phyloP scores from a whole-genome alignment of 2,888 invertebrate genomes.

The Oscheius myriophilus region DNA sequence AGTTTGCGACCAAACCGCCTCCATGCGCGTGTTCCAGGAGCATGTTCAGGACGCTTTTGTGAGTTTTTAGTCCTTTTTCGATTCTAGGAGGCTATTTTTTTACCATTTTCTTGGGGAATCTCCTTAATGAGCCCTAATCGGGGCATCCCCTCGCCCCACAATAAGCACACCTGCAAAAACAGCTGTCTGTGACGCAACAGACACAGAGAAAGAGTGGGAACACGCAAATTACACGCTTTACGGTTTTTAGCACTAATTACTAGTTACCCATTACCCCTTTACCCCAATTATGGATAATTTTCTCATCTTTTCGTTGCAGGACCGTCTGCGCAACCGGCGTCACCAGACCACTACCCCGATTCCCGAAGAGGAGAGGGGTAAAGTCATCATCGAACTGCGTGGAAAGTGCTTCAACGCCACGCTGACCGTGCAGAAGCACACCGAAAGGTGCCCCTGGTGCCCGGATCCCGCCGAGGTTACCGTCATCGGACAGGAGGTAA shows the following conservation, averaged over 20 bases:
- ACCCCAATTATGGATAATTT: no score
- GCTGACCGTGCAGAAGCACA: slow-evolving; percentile 59
- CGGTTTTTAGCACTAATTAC: slow-evolving; percentile 1
- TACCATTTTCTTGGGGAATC: background rate
- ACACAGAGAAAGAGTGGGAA: slow-evolving; percentile 13
- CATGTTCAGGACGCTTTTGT: slow-evolving; percentile 27
- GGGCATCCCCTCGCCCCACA: background rate
- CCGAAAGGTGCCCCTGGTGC: slow-evolving; percentile 66
- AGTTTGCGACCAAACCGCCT: slow-evolving; percentile 56
- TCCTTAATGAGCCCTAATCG: no score
- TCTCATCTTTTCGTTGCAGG: slow-evolving; percentile 5
- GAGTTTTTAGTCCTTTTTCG: background rate
- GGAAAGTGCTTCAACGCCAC: slow-evolving; percentile 68
- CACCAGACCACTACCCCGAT: slow-evolving; percentile 22
- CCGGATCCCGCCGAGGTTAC: slow-evolving; percentile 63
- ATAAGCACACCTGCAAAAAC: slow-evolving; percentile 1
- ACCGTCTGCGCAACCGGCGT: slow-evolving; percentile 21
- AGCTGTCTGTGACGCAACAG: slow-evolving; percentile 17
- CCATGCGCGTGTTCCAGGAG: slow-evolving; percentile 44
- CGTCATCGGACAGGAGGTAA: slow-evolving; percentile 56
- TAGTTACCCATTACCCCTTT: background rate
- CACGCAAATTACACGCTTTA: slow-evolving; percentile 13
- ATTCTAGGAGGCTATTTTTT: background rate
- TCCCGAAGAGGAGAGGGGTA: slow-evolving; percentile 25
- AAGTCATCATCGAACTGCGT: slow-evolving; percentile 41